Base-by-base conservation (phyloP, 2,888 invertebrate species). In the Drosophila prolongata region DNA sequence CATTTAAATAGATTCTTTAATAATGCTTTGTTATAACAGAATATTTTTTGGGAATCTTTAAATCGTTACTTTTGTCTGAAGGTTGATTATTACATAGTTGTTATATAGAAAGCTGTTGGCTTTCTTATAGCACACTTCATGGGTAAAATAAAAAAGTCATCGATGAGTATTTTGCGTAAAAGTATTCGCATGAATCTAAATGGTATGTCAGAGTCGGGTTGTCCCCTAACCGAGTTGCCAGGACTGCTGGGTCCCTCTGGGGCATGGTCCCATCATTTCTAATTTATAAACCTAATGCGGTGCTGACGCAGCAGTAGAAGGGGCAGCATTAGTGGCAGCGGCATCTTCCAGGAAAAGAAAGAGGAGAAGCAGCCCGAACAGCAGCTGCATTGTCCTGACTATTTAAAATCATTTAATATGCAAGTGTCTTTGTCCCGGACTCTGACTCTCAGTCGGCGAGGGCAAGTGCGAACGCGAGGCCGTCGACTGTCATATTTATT, bases 401-500 rank as follows among this genome's bases (percentile, higher is more conserved):
- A 80, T 87, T 87, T 87, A 88, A 84, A 87, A 88, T 88, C 84
- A 87, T 87, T 87, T 82, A 87, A 84, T 80, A 87, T 87, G 88
- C 87, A 88, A 88, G 82, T 80, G 77, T 76, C 80, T 80, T 87
- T 84, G 82, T 81, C 78, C 79, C 70, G 56, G 57, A 58, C 76
- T 65, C 72, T 44, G 37, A 38, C 34, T 19, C 42, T 53, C n/a
- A 30, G 19, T 40, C 47, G 34, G 35, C 57, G 16, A 58, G 30
- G 50, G 79, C 73, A 58, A 66, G 70, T 59, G 76, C 71, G 67
- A 64, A 75, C 75, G 68, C 53, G 68, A 69, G 58, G 69, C 72
- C 77, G 68, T 77, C 77, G 75, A 79, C 81, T 86, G 86, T 86
- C 84, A 84, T 87, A 84, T 88, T 86, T 88, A 81, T 81, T 88